These are phyloP conservation scores for Diorhabda elongata DNA, from an alignment of 1,140 invertebrate species.

Conservation along the genomic window DNA sequence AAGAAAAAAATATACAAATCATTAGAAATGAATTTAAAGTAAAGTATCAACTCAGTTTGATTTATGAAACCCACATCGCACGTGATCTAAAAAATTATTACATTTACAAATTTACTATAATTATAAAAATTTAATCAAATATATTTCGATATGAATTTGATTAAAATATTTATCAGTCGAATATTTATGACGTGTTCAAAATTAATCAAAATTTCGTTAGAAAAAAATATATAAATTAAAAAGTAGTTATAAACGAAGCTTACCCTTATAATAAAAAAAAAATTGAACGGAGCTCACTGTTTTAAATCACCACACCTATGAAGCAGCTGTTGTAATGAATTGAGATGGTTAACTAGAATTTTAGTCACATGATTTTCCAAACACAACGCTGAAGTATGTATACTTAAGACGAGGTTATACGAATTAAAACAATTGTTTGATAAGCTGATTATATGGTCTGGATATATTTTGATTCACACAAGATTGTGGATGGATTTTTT, in stretches of 20 bases:
- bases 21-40: too few relatives aligned
- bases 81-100: background rate
- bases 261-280: background rate
- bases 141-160: background rate
- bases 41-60: too few relatives aligned
- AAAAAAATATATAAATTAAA: background rate
- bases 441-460: background rate
- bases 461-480: background rate
- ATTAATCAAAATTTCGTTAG: background rate
- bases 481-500: background rate
- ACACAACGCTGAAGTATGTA: background rate
- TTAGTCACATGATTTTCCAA: background rate
- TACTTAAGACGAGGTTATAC: conserved; percentile 2
- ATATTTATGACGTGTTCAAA: too few relatives aligned
- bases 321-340: conserved; percentile 1
- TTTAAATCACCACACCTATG: background rate
- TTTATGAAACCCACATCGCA: background rate
- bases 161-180: too few relatives aligned
- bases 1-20: too few relatives aligned
- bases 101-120: background rate
- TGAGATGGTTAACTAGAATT: background rate
- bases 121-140: background rate
- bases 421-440: conserved; percentile 3
- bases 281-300: background rate
- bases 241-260: background rate